phyloP scores from a whole-genome alignment of 2,888 invertebrate genomes.

The Calliphora vomitoria region DNA sequence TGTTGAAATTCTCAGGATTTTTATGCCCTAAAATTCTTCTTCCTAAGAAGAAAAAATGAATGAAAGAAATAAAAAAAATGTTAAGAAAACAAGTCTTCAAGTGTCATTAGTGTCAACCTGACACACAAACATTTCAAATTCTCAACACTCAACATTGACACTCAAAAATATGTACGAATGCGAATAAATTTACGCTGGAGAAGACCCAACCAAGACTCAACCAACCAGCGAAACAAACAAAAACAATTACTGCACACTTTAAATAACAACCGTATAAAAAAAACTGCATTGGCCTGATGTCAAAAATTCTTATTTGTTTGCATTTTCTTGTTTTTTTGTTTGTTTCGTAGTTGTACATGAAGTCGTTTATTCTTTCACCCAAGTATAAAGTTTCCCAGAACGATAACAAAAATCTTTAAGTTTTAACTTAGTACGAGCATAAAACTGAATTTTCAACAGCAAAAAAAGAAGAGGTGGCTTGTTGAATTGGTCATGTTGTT shows the following conservation, averaged over 20 bases:
- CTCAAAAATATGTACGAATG: constrained; percentile 61
- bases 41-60: constrained; percentile 16
- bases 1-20: constrained; percentile 54
- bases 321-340: constrained; percentile 3
- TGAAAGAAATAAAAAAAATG: constrained; percentile 10
- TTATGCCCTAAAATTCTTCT: constrained; percentile 13
- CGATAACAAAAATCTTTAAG: constrained; percentile 57
- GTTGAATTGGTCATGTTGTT: neutral
- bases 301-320: constrained; percentile 46
- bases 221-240: constrained; percentile 2
- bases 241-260: constrained; percentile 41
- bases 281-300: constrained; percentile 63
- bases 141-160: constrained; percentile 70
- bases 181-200: constrained; percentile 38
- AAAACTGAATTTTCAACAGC: constrained; percentile 12
- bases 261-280: constrained; percentile 10
- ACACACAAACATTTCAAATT: constrained; percentile 66
- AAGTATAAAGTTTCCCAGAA: constrained; percentile 61
- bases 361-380: constrained; percentile 38
- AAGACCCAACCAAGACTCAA: constrained; percentile 20
- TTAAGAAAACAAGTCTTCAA: constrained; percentile 63
- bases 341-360: neutral
- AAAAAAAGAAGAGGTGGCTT: neutral
- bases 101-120: constrained; percentile 73
- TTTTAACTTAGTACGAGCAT: constrained; percentile 34